Evolutionary conservation across 2,888 invertebrate species (phyloP).

Genomic region (Leptura quadrifasciata): DNA sequence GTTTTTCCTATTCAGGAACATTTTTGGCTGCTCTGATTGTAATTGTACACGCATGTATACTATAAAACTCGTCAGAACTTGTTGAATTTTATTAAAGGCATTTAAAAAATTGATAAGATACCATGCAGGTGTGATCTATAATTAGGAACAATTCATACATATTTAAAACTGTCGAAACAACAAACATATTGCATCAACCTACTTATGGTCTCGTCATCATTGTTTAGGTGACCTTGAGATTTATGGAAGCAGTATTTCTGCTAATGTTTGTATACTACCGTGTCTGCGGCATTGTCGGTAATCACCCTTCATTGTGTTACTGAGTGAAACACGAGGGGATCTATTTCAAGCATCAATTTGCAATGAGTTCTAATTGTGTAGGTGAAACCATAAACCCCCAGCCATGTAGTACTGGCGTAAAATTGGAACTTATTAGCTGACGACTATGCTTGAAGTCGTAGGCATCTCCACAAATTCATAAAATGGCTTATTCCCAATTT

Average conservation of each 20-base stretch:
- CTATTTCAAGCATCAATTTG: constrained; percentile 1
- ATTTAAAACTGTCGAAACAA: not conserved
- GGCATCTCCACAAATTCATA: not conserved
- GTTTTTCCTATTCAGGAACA: too few relatives aligned
- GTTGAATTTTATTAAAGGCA: too few relatives aligned
- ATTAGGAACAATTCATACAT: not conserved
- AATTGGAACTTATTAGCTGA: not conserved
- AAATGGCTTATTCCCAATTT: too few relatives aligned
- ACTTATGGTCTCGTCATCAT: too few relatives aligned
- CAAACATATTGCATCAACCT: too few relatives aligned
- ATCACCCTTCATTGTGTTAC: not conserved
- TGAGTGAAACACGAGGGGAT: not conserved
- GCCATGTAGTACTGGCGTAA: not conserved
- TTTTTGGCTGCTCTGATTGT: too few relatives aligned
- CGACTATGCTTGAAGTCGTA: not conserved
- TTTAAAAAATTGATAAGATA: not conserved
- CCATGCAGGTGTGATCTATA: not conserved
- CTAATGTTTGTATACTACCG: not conserved
- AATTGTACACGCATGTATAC: too few relatives aligned
- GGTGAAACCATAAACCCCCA: not conserved
- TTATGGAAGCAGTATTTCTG: not conserved
- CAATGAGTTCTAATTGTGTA: not conserved
- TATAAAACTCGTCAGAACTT: too few relatives aligned
- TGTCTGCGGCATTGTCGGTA: not conserved
- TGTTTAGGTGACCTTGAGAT: not conserved